Evolutionary conservation across 2,113 vertebrate species (phyloP), one percentile per base, ranked within the genome.

Genomic region (Trogon melanurus): DNA sequence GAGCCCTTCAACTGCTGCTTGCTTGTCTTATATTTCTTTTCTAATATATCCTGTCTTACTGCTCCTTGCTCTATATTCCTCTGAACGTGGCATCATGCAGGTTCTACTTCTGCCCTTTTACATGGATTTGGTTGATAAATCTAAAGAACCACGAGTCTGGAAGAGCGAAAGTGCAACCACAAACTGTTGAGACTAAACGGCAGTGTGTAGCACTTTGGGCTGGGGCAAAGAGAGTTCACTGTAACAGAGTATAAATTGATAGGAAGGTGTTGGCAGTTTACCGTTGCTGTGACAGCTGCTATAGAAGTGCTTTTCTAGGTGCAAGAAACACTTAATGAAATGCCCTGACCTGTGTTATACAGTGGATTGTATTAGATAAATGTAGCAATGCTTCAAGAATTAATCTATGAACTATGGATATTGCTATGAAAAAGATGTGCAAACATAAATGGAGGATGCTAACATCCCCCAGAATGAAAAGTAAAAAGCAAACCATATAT

Each of bases 311-410:
- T 53, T 90, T 92, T 78, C 57, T 64, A 90, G 57, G 82, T 66
- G 79, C 67, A 88, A 88, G 85, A 91, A 91, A 92, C 72, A 78
- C 75, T 93, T 94, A 94, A 90, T 91, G 75, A 96, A 96, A 69
- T 81, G 65, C 23, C 65, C 65, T 93, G 93, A 91, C 92, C 90
- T 81, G 60, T 82, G 56, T 86, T 65, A 78, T 90, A 71, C 85
- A 75, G 82, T 58, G 93, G 72, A 69, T 4, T 82, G 82, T 56
- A 53, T 90, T 84, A 92, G 61, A 88, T 69, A 89, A 84, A 71
- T 1, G 22, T 60, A 94, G 88, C 53, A 86, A 67, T 74, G 67
- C 25, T 69, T 83, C 45, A 69, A 86, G 79, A 94, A 90, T 94
- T 95, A 94, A 44, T 80, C 47, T 86, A 41, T 74, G 90, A 88